A percentile compares a stretch with the other conserved stretches of the same genome.
phyloP scores from a whole-genome alignment of 2,113 vertebrate genomes.

The Propithecus coquereli region DNA sequence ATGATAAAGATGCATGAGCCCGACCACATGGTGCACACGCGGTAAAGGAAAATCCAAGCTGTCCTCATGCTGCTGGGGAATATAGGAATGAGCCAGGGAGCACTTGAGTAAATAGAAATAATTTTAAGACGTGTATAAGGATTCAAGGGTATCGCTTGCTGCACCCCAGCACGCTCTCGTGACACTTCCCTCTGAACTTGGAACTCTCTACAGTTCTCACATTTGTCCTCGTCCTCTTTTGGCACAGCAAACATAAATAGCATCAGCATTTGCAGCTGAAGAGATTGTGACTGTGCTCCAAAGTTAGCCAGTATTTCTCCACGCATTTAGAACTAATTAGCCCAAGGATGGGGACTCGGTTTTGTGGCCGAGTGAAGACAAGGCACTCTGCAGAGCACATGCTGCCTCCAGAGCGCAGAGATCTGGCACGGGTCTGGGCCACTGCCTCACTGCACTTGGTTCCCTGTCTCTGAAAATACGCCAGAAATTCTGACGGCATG shows the following conservation, averaged over 20 bases:
- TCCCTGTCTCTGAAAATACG: neutral
- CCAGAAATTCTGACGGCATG: neutral
- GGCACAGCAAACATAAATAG: neutral
- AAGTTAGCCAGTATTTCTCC: neutral
- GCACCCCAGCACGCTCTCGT: neutral
- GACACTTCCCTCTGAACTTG: neutral
- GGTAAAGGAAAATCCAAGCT: neutral
- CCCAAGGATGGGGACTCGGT: neutral
- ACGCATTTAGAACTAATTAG: neutral
- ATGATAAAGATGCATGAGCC: neutral
- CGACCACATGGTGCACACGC: neutral
- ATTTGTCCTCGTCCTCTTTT: neutral
- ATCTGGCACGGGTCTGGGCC: neutral
- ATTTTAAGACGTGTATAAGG: neutral
- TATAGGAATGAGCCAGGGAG: neutral
- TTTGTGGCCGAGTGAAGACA: neutral
- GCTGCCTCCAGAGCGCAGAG: neutral
- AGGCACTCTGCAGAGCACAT: fast-evolving
- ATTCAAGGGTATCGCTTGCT: neutral
- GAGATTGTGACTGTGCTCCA: neutral
- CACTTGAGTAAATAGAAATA: neutral
- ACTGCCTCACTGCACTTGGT: neutral
- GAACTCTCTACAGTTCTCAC: neutral
- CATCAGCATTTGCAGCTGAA: neutral
- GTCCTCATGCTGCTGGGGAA: neutral